Evolutionary conservation across 1,140 invertebrate genomes (phyloP).

Genomic region (Conopomorpha cramerella): DNA sequence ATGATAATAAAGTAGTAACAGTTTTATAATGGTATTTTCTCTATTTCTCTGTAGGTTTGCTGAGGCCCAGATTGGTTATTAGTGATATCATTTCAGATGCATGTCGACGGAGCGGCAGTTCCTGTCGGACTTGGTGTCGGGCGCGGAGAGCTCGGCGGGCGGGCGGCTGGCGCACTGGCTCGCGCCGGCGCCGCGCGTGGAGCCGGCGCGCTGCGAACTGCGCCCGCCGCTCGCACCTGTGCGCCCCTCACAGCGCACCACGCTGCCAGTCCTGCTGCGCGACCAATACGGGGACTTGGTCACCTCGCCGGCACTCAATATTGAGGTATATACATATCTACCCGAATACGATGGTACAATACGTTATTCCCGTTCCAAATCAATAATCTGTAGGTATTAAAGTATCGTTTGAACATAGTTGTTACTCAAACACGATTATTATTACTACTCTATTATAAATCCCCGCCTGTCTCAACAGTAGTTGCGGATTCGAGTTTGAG

Average conservation of each 20-base stretch:
- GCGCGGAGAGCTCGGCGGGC: constrained; percentile 84
- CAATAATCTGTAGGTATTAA: too few relatives aligned
- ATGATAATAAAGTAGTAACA: too few relatives aligned
- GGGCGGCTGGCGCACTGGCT: constrained; percentile 92
- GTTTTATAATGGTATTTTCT: too few relatives aligned
- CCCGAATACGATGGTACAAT: too few relatives aligned
- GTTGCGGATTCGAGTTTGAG: too few relatives aligned
- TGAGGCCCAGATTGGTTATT: too few relatives aligned
- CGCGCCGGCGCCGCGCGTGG: constrained; percentile 90
- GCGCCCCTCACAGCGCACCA: constrained; percentile 80
- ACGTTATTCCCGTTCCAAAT: too few relatives aligned
- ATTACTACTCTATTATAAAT: too few relatives aligned
- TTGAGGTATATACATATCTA: constrained; percentile 65
- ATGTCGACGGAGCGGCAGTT: constrained; percentile 88
- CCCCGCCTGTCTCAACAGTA: too few relatives aligned
- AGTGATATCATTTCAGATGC: constrained; percentile 19
- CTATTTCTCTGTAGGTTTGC: too few relatives aligned
- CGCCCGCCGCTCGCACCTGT: constrained; percentile 76
- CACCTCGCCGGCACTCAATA: constrained; percentile 82
- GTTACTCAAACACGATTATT: too few relatives aligned
- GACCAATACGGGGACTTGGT: constrained; percentile 94
- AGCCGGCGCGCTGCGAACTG: constrained; percentile 85
- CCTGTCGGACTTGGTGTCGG: constrained; percentile 89
- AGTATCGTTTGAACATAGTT: too few relatives aligned
- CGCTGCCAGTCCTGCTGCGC: constrained; percentile 81